These are phyloP conservation scores for Nycticebus coucang DNA, from an alignment of 2,113 vertebrate species.

Conservation along the genomic window DNA sequence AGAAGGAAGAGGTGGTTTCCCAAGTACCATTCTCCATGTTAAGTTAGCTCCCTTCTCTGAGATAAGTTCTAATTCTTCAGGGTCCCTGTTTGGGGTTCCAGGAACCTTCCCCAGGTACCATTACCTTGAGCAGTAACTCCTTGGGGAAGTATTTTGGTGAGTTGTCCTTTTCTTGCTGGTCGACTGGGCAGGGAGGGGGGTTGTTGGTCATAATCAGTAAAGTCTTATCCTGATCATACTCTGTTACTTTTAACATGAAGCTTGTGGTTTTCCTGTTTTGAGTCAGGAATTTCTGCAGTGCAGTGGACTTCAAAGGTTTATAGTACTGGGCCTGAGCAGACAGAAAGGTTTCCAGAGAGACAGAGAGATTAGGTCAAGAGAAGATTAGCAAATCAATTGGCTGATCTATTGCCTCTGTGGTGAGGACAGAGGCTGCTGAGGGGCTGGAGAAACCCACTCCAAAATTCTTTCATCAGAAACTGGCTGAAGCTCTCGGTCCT, in stretches of 20 bases:
- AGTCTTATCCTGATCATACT: slow-evolving; percentile 76
- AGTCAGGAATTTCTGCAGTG: slow-evolving; percentile 63
- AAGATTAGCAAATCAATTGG: not conserved
- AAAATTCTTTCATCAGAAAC: not conserved
- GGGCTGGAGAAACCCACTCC: not conserved
- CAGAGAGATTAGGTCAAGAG: slow-evolving; percentile 20
- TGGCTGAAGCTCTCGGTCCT: not conserved
- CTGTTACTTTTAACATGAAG: slow-evolving; percentile 66
- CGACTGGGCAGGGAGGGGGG: slow-evolving; percentile 50
- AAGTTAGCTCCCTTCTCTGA: not conserved
- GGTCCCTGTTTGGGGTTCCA: not conserved
- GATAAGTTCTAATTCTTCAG: not conserved
- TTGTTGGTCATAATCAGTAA: slow-evolving; percentile 77
- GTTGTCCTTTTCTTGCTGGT: slow-evolving; percentile 32
- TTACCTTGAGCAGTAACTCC: slow-evolving; percentile 61
- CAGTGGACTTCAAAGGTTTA: slow-evolving; percentile 14
- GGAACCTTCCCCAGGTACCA: not conserved
- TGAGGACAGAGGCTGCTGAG: not conserved
- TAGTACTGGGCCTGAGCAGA: slow-evolving; percentile 55
- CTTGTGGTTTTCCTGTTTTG: slow-evolving; percentile 37
- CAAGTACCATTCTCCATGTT: not conserved
- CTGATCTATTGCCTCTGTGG: not conserved
- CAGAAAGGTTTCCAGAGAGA: slow-evolving; percentile 59
- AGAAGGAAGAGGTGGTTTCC: not conserved
- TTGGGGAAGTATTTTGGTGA: slow-evolving; percentile 51